These are phyloP conservation scores for Melinopterus prodromus DNA, from an alignment of 2,888 invertebrate genomes.

Conservation along the genomic window DNA sequence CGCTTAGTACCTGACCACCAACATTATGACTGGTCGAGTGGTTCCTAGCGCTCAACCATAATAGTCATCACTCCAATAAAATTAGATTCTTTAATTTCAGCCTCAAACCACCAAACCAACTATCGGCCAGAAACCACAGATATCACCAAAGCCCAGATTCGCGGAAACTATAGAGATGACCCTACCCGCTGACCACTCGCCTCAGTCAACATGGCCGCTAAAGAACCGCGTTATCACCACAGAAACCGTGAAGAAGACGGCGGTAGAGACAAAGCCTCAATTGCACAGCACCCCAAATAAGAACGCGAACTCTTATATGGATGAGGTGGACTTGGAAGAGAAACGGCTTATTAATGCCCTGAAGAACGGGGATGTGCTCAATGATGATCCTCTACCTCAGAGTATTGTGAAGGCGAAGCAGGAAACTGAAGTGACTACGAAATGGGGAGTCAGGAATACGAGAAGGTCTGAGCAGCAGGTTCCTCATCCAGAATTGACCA, in stretches of 20 bases:
- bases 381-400: constrained; percentile 59
- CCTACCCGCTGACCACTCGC: constrained; percentile 68
- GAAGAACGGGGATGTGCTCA: constrained; percentile 74
- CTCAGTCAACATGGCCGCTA: constrained; percentile 66
- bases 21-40: too few relatives aligned
- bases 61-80: too few relatives aligned
- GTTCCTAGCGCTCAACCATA: too few relatives aligned
- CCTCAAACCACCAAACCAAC: constrained; percentile 60
- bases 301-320: constrained; percentile 53
- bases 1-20: too few relatives aligned
- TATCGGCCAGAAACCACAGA: constrained; percentile 62
- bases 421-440: constrained; percentile 51
- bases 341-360: constrained; percentile 80
- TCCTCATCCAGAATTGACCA: constrained; percentile 73
- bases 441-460: constrained; percentile 57
- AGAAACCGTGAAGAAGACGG: constrained; percentile 56
- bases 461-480: constrained; percentile 64
- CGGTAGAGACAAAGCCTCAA: constrained; percentile 43
- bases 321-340: constrained; percentile 83
- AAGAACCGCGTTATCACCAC: constrained; percentile 65
- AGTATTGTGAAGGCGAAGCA: constrained; percentile 44
- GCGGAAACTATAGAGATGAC: constrained; percentile 72
- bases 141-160: constrained; percentile 61
- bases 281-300: constrained; percentile 20
- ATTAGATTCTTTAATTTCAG: constrained; percentile 35